Conservation (phyloP, 2,113 vertebrate genomes). For the Cavia aperea region DNA sequence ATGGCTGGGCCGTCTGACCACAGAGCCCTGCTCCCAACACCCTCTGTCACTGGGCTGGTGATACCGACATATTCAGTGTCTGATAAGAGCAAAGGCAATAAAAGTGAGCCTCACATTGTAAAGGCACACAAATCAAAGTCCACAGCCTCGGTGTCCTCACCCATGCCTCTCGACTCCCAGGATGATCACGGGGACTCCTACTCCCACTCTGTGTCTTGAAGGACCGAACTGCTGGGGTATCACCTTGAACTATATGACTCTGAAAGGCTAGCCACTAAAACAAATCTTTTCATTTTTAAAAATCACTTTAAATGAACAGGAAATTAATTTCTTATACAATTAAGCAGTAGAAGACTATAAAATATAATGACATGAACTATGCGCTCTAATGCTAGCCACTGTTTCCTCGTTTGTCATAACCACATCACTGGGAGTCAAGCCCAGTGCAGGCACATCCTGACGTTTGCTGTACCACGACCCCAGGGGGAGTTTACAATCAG, state of each 20-base stretch:
- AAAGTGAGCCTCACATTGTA: not conserved
- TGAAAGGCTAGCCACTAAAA: not conserved
- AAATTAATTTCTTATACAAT: not conserved
- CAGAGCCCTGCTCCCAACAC: not conserved
- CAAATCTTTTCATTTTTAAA: not conserved
- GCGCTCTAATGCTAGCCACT: not conserved
- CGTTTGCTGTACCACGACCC: not conserved
- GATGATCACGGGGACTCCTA: fast-evolving
- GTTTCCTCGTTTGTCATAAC: not conserved
- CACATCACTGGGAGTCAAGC: not conserved
- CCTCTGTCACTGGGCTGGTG: not conserved
- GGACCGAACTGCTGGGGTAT: not conserved
- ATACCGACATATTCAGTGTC: not conserved
- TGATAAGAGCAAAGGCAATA: not conserved
- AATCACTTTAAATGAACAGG: not conserved
- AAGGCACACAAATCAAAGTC: not conserved
- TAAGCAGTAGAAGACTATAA: not conserved
- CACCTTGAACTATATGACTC: not conserved
- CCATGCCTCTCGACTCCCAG: too few species aligned
- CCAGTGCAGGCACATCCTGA: not conserved
- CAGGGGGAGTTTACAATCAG: not conserved
- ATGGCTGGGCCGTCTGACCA: not conserved
- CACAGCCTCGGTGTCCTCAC: not conserved
- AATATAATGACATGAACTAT: not conserved
- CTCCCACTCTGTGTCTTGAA: not conserved